Base-by-base conservation (phyloP, 2,797 vertebrate species). In the Urocyon cinereoargenteus region DNA sequence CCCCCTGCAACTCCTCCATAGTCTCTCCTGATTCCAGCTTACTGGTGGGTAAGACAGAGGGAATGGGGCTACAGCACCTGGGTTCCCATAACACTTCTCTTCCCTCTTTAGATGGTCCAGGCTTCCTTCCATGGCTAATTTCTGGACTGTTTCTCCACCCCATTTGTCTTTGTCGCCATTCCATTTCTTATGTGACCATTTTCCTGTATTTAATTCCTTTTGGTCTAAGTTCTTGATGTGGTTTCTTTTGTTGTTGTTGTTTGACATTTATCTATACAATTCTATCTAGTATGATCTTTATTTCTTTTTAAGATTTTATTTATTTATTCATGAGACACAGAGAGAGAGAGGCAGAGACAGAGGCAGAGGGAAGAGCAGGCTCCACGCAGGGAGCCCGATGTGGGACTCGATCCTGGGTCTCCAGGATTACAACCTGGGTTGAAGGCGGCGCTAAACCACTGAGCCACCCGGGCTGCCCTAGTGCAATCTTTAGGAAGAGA, bases 401-500 rank as follows among this genome's bases (percentile, higher is more conserved):
- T 45, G 40, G 40, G 40, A 45, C 7, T 45, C 40, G 40, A 45
- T 45, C 40, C 40, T 45, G 40, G 7, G 40, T 45, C 40, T 45
- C 40, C 6, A 8, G 40, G 40, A 45, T 7, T 45, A 45, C 40
- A 45, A 45, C 6, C 40, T 45, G 40, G 40, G 40, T 45, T 7
- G 6, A 45, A 40, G 40, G 40, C 6, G 6, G 5, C 5, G 6
- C 40, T 6, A 40, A 40, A 40, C 40, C 7, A 45, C 40, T 8
- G 40, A 45, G 40, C 1, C 40, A 7, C 40, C 40, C 40, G 1
- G 40, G 40, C 40, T 45, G 40, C 40, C 40, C 90, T 73, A 81
- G 4, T 77, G 77, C 61, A 2, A 18, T 61, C 36, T 96, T 91
- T 62, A 66, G 15, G 86, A 84, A 88, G 11, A 94, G 40, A 86